A percentile compares a stretch with the other conserved stretches of the same genome.
phyloP scores from a whole-genome alignment of 2,797 vertebrate species.

The Xenentodon cancila region DNA sequence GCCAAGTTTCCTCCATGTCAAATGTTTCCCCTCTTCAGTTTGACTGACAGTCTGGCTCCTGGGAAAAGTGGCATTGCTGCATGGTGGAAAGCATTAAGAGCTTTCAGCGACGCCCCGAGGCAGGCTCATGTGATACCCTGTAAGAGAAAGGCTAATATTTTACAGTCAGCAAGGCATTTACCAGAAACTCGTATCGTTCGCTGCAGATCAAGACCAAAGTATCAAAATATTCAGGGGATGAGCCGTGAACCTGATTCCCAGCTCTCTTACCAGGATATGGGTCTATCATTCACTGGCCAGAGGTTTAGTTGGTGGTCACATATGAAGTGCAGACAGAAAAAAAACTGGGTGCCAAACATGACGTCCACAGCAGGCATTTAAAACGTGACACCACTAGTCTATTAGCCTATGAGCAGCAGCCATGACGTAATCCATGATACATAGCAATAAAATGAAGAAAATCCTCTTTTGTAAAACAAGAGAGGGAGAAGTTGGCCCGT shows the following conservation, averaged over 20 bases:
- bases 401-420: slow-evolving; percentile 23
- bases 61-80: slow-evolving; percentile 68
- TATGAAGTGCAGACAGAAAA: slow-evolving; percentile 5
- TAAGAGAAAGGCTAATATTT: slow-evolving; percentile 66
- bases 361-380: slow-evolving; percentile 32
- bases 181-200: slow-evolving; percentile 66
- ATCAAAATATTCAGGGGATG: slow-evolving; percentile 70
- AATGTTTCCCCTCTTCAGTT: slow-evolving; percentile 24
- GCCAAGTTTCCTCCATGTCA: slow-evolving; percentile 9
- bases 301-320: slow-evolving; percentile 52
- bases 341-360: slow-evolving; percentile 15
- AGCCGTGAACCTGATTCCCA: slow-evolving; percentile 46
- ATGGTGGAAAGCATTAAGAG: slow-evolving; percentile 69
- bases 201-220: slow-evolving; percentile 68
- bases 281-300: slow-evolving; percentile 16
- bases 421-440: slow-evolving; percentile 64
- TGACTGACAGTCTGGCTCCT: slow-evolving; percentile 70
- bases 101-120: slow-evolving; percentile 65
- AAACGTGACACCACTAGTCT: slow-evolving; percentile 46
- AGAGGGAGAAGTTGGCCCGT: slow-evolving; percentile 57
- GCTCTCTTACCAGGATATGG: slow-evolving; percentile 43
- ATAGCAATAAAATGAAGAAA: slow-evolving; percentile 62
- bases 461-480: slow-evolving; percentile 63
- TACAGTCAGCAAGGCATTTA: slow-evolving; percentile 72
- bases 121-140: slow-evolving; percentile 66